Conservation (phyloP, 2,113 vertebrate species). For the Rhegmatorhina hoffmannsi region DNA sequence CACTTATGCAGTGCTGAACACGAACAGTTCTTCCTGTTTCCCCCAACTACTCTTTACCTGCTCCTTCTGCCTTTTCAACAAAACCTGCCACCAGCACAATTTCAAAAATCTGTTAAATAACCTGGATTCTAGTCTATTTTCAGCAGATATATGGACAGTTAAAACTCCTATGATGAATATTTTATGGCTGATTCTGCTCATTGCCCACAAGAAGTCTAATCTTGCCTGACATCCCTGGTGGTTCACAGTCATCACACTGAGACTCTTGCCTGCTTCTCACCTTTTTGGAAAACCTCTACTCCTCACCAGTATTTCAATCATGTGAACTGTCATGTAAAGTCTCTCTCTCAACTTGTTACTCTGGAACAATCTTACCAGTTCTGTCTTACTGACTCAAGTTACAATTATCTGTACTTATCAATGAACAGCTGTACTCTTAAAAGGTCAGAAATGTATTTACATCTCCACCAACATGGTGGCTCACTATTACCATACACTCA, state of each 20-base stretch:
- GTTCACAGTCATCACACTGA: neutral
- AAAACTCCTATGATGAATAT: neutral
- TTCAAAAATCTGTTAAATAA: neutral
- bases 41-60: neutral
- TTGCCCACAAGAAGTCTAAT: neutral
- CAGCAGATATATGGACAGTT: neutral
- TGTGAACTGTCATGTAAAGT: neutral
- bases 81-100: neutral
- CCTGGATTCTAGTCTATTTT: neutral
- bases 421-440: neutral
- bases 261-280: neutral
- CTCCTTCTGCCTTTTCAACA: neutral
- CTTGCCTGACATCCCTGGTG: neutral
- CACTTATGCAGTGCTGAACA: neutral
- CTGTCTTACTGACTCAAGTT: neutral
- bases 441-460: neutral
- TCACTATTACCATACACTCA: neutral
- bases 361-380: neutral
- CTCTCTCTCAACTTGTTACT: neutral
- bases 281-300: neutral
- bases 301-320: neutral
- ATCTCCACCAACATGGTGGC: neutral
- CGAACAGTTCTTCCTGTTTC: neutral
- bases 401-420: neutral
- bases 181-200: neutral